A percentile compares a stretch with the other conserved stretches of the same genome.
These are phyloP conservation scores for Trachurus trachurus DNA, from an alignment of 2,797 vertebrate genomes.

Conservation along the genomic window DNA sequence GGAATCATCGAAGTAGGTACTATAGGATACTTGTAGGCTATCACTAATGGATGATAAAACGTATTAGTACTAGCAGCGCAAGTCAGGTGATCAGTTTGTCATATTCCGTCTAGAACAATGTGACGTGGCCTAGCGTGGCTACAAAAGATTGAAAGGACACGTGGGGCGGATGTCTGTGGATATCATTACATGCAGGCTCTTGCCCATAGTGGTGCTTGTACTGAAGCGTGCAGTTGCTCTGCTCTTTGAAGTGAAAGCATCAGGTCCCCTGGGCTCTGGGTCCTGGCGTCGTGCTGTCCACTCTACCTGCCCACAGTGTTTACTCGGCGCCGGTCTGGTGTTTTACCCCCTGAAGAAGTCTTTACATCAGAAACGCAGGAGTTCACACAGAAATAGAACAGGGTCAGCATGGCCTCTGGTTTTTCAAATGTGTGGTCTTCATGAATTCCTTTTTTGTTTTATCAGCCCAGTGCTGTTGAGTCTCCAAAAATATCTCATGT, in stretches of 20 bases:
- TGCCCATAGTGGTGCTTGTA: not conserved
- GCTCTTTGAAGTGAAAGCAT: constrained; percentile 32
- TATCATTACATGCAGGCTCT: not conserved
- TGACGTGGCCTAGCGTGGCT: not conserved
- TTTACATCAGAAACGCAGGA: constrained; percentile 47
- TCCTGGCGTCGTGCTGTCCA: constrained; percentile 57
- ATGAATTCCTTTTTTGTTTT: constrained; percentile 58
- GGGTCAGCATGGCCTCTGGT: constrained; percentile 36
- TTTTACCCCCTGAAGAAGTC: constrained; percentile 59
- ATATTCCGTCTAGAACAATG: not conserved
- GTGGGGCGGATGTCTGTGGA: not conserved
- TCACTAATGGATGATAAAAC: too few species aligned
- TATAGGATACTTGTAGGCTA: not conserved
- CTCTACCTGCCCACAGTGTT: constrained; percentile 75
- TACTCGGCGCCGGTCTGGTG: constrained; percentile 56
- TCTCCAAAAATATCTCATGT: constrained; percentile 36
- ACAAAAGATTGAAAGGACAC: not conserved
- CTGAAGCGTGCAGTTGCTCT: constrained; percentile 3
- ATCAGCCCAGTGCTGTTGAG: constrained; percentile 39
- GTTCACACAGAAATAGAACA: constrained; percentile 47
- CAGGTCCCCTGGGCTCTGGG: not conserved
- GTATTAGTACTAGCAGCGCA: not conserved
- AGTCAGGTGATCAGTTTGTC: not conserved
- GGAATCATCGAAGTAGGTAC: too few species aligned
- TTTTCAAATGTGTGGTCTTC: constrained; percentile 48